Conservation (phyloP, 2,113 vertebrate genomes). For the Oxygymnocypris stewartii region DNA sequence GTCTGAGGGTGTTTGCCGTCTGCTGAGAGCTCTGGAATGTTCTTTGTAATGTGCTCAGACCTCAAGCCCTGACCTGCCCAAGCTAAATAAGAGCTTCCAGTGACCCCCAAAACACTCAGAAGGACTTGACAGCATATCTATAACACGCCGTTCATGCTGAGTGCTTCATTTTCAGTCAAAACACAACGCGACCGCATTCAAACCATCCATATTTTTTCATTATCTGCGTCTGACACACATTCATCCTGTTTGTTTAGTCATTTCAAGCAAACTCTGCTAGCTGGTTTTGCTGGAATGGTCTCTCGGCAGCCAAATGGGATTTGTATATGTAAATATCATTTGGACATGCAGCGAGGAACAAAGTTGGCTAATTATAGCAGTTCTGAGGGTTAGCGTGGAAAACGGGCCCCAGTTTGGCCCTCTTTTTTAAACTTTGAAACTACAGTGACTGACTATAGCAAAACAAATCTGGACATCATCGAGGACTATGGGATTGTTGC, state of each 20-base stretch:
- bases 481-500: constrained; percentile 53
- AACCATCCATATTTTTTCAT: constrained; percentile 12
- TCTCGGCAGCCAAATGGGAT: constrained; percentile 72
- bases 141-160: neutral
- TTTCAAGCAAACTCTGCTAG: constrained; percentile 64
- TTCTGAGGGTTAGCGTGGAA: constrained; percentile 76
- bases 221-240: constrained; percentile 18
- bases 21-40: constrained; percentile 61
- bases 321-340: constrained; percentile 80
- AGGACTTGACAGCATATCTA: neutral
- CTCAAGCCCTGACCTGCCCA: constrained; percentile 56
- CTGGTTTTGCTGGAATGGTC: constrained; percentile 71
- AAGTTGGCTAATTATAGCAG: constrained; percentile 82
- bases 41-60: constrained; percentile 57
- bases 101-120: constrained; percentile 46
- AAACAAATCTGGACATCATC: constrained; percentile 72
- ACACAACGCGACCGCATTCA: constrained; percentile 25
- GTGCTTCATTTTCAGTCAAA: constrained; percentile 12
- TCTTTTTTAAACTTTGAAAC: constrained; percentile 68
- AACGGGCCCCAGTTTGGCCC: constrained; percentile 76
- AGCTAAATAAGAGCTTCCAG: constrained; percentile 38
- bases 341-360: constrained; percentile 77
- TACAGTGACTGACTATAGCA: constrained; percentile 73
- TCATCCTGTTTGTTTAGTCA: constrained; percentile 45
- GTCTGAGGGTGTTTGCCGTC: constrained; percentile 41